Evolutionary conservation across 2,113 vertebrate species (phyloP).

Genomic region (Gnathonemus echidnorhynchus): DNA sequence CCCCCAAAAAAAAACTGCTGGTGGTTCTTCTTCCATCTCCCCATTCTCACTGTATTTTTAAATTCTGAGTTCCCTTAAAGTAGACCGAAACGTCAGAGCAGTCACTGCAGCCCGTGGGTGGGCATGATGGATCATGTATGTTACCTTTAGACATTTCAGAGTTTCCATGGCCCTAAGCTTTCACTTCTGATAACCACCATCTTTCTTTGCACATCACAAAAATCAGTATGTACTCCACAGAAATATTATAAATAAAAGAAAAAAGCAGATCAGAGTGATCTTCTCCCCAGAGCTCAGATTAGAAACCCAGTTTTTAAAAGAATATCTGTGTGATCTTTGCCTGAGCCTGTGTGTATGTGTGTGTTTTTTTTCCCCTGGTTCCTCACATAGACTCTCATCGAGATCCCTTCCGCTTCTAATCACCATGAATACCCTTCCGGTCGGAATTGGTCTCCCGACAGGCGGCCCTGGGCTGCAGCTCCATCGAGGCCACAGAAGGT

Average conservation of each 20-base stretch:
- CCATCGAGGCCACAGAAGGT: neutral
- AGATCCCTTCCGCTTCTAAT: neutral
- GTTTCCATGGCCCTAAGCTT: conserved; percentile 49
- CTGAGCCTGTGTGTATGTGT: conserved; percentile 38
- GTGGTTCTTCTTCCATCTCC: neutral
- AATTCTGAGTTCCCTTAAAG: conserved; percentile 52
- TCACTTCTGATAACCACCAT: conserved; percentile 61
- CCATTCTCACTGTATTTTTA: neutral
- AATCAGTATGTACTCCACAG: conserved; percentile 60
- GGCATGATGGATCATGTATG: conserved; percentile 43
- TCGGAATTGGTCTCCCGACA: neutral
- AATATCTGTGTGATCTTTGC: conserved; percentile 68
- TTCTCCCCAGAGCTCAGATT: conserved; percentile 63
- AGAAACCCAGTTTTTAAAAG: conserved; percentile 68
- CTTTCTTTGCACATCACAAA: conserved; percentile 57
- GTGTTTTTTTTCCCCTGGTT: neutral
- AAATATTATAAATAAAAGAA: conserved; percentile 61
- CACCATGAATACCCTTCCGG: neutral
- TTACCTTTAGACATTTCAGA: conserved; percentile 34
- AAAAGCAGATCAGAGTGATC: conserved; percentile 57
- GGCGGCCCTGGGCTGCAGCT: neutral
- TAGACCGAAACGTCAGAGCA: conserved; percentile 42
- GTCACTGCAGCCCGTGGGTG: conserved; percentile 49
- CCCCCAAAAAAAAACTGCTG: neutral
- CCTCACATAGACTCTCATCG: neutral